A percentile compares a stretch with the other conserved stretches of the same genome.
phyloP scores from a whole-genome alignment of 1,140 invertebrate genomes.

The Penaeus indicus region DNA sequence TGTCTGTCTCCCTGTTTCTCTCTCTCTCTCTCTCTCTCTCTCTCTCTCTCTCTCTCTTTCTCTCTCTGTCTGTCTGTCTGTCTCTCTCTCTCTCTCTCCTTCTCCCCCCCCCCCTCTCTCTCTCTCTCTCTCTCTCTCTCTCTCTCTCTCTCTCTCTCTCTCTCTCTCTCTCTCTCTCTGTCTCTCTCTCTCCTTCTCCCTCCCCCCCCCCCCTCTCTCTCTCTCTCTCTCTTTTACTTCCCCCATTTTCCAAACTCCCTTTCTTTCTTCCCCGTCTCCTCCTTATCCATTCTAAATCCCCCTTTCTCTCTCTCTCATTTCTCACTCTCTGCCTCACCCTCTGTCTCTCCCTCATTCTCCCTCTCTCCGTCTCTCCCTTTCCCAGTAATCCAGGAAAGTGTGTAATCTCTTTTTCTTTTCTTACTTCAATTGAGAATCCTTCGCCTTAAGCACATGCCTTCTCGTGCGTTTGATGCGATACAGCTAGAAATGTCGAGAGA shows the following conservation, averaged over 20 bases:
- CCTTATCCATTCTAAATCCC: background rate
- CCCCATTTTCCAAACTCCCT: background rate
- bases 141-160: background rate
- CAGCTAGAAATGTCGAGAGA: too few relatives aligned
- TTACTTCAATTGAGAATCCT: too few relatives aligned
- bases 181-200: background rate
- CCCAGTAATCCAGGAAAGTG: too few relatives aligned
- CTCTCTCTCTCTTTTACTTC: background rate
- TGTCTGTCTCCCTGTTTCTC: background rate
- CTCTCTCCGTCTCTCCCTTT: background rate
- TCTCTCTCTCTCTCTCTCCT: conserved; percentile 7
- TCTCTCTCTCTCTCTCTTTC: background rate
- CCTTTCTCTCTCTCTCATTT: background rate
- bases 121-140: background rate
- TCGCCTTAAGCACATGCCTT: too few relatives aligned
- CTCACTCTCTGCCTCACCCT: conserved; percentile 18
- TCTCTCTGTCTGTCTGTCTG: background rate
- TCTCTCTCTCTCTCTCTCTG: background rate
- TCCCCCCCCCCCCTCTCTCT: background rate
- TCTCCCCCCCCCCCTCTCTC: background rate
- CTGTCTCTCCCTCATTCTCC: background rate
- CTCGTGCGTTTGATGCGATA: too few relatives aligned
- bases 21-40: background rate
- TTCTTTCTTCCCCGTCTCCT: background rate
- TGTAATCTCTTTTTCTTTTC: too few relatives aligned